Evolutionary conservation across 2,888 invertebrate species (phyloP).

Genomic region (Balanococcus diminutus): DNA sequence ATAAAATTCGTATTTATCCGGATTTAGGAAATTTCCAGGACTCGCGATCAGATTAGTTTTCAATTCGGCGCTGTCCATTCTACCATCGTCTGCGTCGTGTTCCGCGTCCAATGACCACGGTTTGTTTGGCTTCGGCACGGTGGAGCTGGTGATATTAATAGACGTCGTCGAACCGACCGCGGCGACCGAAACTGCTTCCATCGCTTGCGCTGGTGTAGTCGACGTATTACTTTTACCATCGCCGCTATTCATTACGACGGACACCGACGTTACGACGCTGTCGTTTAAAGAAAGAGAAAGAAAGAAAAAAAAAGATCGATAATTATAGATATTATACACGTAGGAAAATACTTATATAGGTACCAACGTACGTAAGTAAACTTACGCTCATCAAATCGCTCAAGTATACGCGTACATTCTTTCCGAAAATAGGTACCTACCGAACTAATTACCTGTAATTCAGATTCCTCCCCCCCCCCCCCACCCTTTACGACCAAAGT

Average conservation of each 20-base stretch:
- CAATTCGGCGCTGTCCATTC: slow-evolving; percentile 64
- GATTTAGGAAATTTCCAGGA: slow-evolving; percentile 78
- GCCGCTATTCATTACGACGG: slow-evolving; percentile 66
- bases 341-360: background rate
- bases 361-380: background rate
- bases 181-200: background rate
- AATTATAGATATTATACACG: background rate
- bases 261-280: slow-evolving; percentile 72
- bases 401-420: too few species aligned
- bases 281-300: slow-evolving; percentile 59
- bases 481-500: too few species aligned
- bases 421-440: too few species aligned
- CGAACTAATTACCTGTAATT: too few species aligned
- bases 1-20: slow-evolving; percentile 85
- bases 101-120: background rate
- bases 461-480: too few species aligned
- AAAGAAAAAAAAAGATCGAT: slow-evolving; percentile 55
- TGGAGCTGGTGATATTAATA: background rate
- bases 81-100: slow-evolving; percentile 64
- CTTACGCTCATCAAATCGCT: too few species aligned
- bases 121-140: background rate
- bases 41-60: slow-evolving; percentile 63
- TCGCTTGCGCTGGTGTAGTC: background rate
- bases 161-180: background rate
- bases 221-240: slow-evolving; percentile 62